Percentiles rank a stretch among this genome's conserved stretches.
Evolutionary conservation across 2,888 invertebrate species (phyloP).

Genomic region (Sericinus montela): DNA sequence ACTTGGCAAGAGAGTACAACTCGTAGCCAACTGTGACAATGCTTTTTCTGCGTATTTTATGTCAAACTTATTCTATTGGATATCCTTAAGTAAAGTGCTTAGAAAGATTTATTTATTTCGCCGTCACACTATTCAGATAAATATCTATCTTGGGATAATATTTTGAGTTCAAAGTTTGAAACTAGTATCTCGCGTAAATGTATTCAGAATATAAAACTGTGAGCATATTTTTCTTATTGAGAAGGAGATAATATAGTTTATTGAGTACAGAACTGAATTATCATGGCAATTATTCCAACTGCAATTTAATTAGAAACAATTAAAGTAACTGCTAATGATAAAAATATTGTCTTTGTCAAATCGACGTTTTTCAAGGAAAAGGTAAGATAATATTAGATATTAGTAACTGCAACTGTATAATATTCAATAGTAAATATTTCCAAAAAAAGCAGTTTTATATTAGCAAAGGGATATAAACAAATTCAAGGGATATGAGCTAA

Average conservation of each 20-base stretch:
- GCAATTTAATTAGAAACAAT: too few species aligned
- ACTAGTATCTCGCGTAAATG: slow-evolving; percentile 15
- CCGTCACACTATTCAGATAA: slow-evolving; percentile 19
- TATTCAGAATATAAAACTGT: not conserved
- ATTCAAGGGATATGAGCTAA: too few species aligned
- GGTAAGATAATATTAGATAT: too few species aligned
- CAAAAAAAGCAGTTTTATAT: too few species aligned
- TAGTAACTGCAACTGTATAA: too few species aligned
- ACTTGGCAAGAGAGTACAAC: slow-evolving; percentile 66
- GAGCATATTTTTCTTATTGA: not conserved
- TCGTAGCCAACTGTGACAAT: slow-evolving; percentile 68
- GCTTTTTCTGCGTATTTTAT: slow-evolving; percentile 23
- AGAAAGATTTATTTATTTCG: slow-evolving; percentile 27
- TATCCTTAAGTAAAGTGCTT: slow-evolving; percentile 28
- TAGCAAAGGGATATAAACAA: too few species aligned
- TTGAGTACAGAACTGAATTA: too few species aligned
- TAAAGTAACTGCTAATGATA: too few species aligned
- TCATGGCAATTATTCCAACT: too few species aligned
- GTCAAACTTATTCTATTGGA: slow-evolving; percentile 26
- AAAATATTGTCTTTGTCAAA: too few species aligned
- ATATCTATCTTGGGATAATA: slow-evolving; percentile 18
- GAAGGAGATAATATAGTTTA: not conserved
- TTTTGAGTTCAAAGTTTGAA: slow-evolving; percentile 11
- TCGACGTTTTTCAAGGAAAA: too few species aligned
- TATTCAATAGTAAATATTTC: too few species aligned